Percentiles rank a stretch among this genome's conserved stretches.
phyloP scores from a whole-genome alignment of 2,797 vertebrate genomes.

The Triplophysa bombifrons region DNA sequence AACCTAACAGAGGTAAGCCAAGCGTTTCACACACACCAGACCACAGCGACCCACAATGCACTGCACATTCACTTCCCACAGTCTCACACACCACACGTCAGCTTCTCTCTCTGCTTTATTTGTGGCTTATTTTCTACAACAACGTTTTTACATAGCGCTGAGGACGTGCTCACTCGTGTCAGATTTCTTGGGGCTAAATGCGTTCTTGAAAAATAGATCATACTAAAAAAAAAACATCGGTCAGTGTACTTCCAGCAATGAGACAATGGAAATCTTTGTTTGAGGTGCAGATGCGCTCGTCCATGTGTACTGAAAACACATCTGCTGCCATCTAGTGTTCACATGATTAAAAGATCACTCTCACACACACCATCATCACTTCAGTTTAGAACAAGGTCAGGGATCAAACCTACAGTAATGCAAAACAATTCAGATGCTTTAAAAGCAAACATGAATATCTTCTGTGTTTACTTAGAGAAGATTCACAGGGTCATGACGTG shows the following conservation, averaged over 20 bases:
- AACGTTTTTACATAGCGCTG: background rate
- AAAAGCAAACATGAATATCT: background rate
- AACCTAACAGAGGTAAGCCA: slow-evolving; percentile 56
- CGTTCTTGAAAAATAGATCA: background rate
- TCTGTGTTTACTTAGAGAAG: too few species aligned
- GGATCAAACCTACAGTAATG: too few species aligned
- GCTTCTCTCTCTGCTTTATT: slow-evolving; percentile 16
- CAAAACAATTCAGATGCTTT: too few species aligned
- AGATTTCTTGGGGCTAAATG: slow-evolving; percentile 12
- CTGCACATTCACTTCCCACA: slow-evolving; percentile 41
- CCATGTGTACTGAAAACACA: slow-evolving; percentile 51
- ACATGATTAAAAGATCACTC: background rate
- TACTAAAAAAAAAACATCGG: slow-evolving; percentile 37
- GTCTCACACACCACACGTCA: slow-evolving; percentile 14
- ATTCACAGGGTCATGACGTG: too few species aligned
- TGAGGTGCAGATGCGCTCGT: slow-evolving; percentile 20
- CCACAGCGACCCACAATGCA: slow-evolving; percentile 46
- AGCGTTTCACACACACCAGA: slow-evolving; percentile 58
- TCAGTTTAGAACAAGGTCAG: too few species aligned
- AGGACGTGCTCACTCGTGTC: background rate
- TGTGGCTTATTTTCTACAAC: too few species aligned
- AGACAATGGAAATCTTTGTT: slow-evolving; percentile 73
- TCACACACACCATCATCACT: too few species aligned
- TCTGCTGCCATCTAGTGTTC: slow-evolving; percentile 76
- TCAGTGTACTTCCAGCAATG: slow-evolving; percentile 63